Evolutionary conservation across 2,113 vertebrate species (phyloP).

Genomic region (Rutilus rutilus): DNA sequence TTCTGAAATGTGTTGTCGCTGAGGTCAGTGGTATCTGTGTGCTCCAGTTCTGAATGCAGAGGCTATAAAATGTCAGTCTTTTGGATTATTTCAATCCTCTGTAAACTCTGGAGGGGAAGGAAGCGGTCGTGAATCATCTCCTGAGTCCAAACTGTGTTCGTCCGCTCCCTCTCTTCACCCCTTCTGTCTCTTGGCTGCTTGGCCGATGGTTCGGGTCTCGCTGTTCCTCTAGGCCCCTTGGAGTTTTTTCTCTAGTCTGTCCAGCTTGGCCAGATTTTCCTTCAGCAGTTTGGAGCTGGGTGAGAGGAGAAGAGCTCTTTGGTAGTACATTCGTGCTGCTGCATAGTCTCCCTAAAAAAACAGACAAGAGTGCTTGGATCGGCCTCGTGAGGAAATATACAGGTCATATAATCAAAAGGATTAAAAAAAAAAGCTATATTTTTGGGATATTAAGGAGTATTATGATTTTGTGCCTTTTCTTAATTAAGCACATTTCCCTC

Average conservation of each 20-base stretch:
- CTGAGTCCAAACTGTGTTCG: conserved; percentile 7
- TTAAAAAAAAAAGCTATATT: too few relatives aligned
- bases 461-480: too few relatives aligned
- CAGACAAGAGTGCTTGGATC: background rate
- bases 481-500: background rate
- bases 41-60: conserved; percentile 17
- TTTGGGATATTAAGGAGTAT: too few relatives aligned
- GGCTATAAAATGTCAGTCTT: background rate
- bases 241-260: conserved; percentile 88
- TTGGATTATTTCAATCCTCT: conserved; percentile 7
- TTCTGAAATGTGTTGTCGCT: background rate
- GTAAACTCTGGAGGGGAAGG: background rate
- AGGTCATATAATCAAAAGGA: background rate
- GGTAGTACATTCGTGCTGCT: conserved; percentile 88
- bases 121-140: conserved; percentile 32
- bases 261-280: conserved; percentile 94
- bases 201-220: conserved; percentile 15
- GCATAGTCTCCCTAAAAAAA: conserved; percentile 85
- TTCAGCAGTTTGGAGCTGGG: conserved; percentile 91
- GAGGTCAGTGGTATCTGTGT: background rate
- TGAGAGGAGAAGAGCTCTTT: conserved; percentile 86
- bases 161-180: background rate
- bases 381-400: background rate
- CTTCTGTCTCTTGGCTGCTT: conserved; percentile 14
- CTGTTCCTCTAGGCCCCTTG: conserved; percentile 69